Evolutionary conservation across 35 echinoderm and acorn worm genomes (phyloP).

Genomic region (Hemicentrotus pulcherrimus): DNA sequence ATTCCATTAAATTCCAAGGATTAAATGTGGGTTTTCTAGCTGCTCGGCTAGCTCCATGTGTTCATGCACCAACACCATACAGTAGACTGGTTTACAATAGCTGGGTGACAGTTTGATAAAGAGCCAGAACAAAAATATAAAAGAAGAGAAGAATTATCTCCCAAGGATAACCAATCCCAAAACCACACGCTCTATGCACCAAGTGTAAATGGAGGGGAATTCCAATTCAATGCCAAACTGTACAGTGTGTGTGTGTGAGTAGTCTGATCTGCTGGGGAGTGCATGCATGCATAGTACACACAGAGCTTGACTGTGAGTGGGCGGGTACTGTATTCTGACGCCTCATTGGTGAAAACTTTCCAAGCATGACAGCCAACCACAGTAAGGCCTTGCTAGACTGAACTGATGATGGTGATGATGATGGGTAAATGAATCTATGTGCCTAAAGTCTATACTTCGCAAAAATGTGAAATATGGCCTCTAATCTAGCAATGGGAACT

Average conservation of each 20-base stretch:
- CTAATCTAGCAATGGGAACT: too few species aligned
- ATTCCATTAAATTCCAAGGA: not conserved
- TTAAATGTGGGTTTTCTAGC: not conserved
- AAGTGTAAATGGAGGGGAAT: not conserved
- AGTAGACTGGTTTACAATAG: not conserved
- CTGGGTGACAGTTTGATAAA: constrained; percentile 11
- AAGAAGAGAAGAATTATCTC: not conserved
- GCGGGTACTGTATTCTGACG: not conserved
- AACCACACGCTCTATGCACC: not conserved
- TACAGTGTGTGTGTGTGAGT: not conserved
- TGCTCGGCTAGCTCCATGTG: not conserved
- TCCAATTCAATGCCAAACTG: not conserved
- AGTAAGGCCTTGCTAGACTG: not conserved
- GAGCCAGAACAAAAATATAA: not conserved
- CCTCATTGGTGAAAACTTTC: constrained; percentile 10
- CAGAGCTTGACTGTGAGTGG: not conserved
- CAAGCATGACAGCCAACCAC: not conserved
- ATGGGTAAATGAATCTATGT: not conserved
- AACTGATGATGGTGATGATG: not conserved
- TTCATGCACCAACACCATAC: not conserved
- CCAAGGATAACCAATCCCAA: not conserved
- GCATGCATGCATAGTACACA: not conserved
- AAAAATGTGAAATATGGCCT: not conserved
- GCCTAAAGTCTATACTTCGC: not conserved
- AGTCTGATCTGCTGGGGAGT: not conserved